Conservation (phyloP, 2,888 invertebrate genomes). For the Gari tellinella region DNA sequence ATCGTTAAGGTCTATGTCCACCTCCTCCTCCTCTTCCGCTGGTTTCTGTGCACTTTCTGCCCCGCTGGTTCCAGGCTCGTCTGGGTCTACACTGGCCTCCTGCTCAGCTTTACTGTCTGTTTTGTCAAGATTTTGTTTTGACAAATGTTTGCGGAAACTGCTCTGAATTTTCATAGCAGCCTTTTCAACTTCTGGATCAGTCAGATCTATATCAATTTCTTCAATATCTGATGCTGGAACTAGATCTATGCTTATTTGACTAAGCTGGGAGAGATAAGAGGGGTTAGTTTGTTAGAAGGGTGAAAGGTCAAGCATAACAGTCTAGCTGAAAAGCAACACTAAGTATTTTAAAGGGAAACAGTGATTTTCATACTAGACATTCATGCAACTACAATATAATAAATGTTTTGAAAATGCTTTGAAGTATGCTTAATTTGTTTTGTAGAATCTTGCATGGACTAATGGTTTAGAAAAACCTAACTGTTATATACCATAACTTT, state of each 20-base stretch:
- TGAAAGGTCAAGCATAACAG: no score
- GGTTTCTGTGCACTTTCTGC: not conserved
- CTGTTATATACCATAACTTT: no score
- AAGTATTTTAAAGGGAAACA: no score
- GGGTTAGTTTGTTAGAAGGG: no score
- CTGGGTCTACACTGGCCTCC: not conserved
- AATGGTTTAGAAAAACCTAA: no score
- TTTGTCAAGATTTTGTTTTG: slow-evolving; percentile 17
- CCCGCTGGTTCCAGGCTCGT: slow-evolving; percentile 7
- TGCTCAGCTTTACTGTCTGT: slow-evolving; percentile 11
- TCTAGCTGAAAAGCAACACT: no score
- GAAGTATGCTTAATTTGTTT: no score
- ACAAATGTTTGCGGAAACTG: slow-evolving; percentile 62
- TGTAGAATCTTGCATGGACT: no score
- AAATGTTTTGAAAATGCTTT: no score
- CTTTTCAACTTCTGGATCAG: slow-evolving; percentile 70
- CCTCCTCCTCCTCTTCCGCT: slow-evolving; percentile 40
- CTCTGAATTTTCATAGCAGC: slow-evolving; percentile 77
- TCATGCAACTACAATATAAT: no score
- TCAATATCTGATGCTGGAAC: slow-evolving; percentile 30
- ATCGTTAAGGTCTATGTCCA: slow-evolving; percentile 67
- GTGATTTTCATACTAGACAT: no score
- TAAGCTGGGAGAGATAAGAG: no score
- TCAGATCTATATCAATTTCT: slow-evolving; percentile 72
- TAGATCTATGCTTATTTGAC: not conserved